These are phyloP conservation scores for Nephrotoma flavescens DNA, from an alignment of 2,888 invertebrate genomes.

Conservation along the genomic window DNA sequence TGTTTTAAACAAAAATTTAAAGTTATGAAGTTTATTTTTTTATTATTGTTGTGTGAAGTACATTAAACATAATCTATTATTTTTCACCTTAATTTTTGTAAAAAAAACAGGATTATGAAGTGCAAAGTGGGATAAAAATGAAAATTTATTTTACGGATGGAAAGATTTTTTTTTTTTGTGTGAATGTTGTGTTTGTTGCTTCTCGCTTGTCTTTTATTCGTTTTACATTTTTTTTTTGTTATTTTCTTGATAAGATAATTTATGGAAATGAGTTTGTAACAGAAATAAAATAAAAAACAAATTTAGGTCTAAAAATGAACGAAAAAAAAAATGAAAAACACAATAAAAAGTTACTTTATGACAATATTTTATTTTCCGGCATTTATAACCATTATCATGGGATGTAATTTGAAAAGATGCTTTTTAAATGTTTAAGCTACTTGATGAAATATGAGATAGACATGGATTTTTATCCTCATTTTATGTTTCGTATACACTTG, in stretches of 20 bases:
- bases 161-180: background rate
- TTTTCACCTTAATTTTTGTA: background rate
- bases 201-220: background rate
- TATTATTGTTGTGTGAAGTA: background rate
- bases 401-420: background rate
- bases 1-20: background rate
- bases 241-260: background rate
- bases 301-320: background rate
- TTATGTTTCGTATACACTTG: background rate
- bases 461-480: background rate
- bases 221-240: background rate
- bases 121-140: background rate
- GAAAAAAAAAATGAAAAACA: background rate
- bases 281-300: background rate
- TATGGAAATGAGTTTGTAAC: background rate
- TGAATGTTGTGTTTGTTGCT: background rate
- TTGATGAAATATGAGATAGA: background rate
- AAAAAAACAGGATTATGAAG: background rate
- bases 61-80: background rate
- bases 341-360: background rate
- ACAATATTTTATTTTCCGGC: background rate
- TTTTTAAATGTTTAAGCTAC: background rate
- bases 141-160: background rate
- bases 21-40: background rate
- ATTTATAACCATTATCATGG: background rate